A percentile compares a stretch with the other conserved stretches of the same genome.
phyloP scores from a whole-genome alignment of 2,888 invertebrate genomes.

The Apamea crenata region DNA sequence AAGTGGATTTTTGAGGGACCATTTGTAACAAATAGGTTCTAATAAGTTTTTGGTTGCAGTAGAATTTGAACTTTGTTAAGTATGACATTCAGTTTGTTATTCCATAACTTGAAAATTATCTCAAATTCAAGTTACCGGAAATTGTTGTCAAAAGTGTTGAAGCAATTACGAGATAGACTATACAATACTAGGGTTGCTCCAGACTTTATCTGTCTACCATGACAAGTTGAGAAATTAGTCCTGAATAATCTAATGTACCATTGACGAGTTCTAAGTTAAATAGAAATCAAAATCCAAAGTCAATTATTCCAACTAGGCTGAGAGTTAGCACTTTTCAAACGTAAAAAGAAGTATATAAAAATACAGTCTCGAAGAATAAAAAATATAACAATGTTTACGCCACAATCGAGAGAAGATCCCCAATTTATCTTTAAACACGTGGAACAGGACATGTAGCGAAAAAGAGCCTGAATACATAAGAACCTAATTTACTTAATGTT shows the following conservation, averaged over 20 bases:
- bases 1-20: too few relatives aligned
- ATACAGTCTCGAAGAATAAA: background rate
- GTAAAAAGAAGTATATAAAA: too few relatives aligned
- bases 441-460: constrained; percentile 13
- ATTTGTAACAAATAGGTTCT: too few relatives aligned
- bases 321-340: background rate
- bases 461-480: constrained; percentile 26
- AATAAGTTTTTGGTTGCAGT: too few relatives aligned
- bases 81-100: too few relatives aligned
- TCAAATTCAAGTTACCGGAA: background rate
- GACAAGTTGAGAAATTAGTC: background rate
- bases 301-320: background rate
- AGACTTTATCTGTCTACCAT: background rate
- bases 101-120: too few relatives aligned
- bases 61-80: too few relatives aligned
- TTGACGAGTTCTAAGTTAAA: background rate
- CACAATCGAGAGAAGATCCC: background rate
- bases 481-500: constrained; percentile 43
- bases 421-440: background rate
- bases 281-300: background rate
- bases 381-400: background rate
- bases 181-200: background rate
- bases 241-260: background rate
- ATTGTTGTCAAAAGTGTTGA: background rate
- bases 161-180: background rate